Evolutionary conservation across 2,797 vertebrate species (phyloP), one percentile per base, ranked within the genome.

Genomic region (Megalops cyprinoides): DNA sequence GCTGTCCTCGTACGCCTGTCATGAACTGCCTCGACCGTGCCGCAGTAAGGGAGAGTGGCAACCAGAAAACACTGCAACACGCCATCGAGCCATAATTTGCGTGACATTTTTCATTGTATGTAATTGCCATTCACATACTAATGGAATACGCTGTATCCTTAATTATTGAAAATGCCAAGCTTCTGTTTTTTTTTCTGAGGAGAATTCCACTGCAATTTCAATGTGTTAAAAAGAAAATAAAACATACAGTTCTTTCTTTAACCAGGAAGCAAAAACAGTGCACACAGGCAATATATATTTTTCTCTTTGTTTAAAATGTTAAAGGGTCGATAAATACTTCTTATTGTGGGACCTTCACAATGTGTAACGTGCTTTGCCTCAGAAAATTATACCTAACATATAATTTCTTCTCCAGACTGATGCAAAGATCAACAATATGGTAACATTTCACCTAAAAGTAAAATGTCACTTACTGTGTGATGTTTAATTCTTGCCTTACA

Each of bases 141-240:
- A 94, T 92, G 86, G 88, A 87, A 86, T 81, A 76, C 90, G 89
- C 89, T 90, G 90, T 93, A 85, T 84, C 87, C 88, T 82, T 92
- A 91, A 92, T 91, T 89, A 91, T 84, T 83, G 86, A 86, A 93
- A 94, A 94, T 94, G 93, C 93, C 93, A 94, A 89, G n/a, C 58
- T 10, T 62, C 85, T 90, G 89, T 88, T 89, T 62, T 62, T 34
- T 82, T 89, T 90, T 67, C 37, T 53, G 89, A 86, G 84, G 86
- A 89, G 90, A 87, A 90, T 89, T 88, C 86, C 85, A 58, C 80
- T 44, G 73, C 86, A 90, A 89, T 91, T 87, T 89, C 89, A 92
- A 90, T 88, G 86, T 87, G 91, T 92, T 92, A 89, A 87, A 76
- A n/a, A 89, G 89, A 92, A 92, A 91, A 92, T 88, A n/a, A n/a